Conservation (phyloP, 2,113 vertebrate genomes). For the Caranx melampygus region DNA sequence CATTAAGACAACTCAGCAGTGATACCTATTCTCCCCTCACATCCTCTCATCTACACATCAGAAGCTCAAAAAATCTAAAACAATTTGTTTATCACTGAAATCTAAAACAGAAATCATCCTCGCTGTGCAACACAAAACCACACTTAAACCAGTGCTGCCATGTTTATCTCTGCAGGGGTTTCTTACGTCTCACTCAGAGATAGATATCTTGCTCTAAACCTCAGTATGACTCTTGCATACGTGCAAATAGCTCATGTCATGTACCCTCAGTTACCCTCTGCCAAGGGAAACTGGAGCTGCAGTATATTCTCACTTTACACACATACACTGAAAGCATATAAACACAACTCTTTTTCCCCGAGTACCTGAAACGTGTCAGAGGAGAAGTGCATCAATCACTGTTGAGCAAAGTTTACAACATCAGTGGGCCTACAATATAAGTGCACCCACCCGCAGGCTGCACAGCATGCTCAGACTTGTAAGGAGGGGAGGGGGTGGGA, state of each 20-base stretch:
- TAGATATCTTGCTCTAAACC: background rate
- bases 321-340: background rate
- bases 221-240: background rate
- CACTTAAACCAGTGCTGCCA: background rate
- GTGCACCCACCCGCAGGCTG: background rate
- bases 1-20: constrained; percentile 16
- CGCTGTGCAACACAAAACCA: background rate
- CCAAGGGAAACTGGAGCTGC: background rate
- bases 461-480: constrained; percentile 30
- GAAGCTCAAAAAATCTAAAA: background rate
- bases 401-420: constrained; percentile 10
- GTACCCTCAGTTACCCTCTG: background rate
- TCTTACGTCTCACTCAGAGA: background rate
- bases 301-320: background rate
- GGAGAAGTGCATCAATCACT: constrained; percentile 18
- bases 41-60: background rate
- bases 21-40: background rate
- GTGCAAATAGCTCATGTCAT: no score
- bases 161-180: background rate
- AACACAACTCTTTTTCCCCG: background rate
- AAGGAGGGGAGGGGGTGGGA: background rate
- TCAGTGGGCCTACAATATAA: background rate
- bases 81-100: background rate
- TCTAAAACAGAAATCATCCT: background rate
- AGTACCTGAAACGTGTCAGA: constrained; percentile 5